Evolutionary conservation across 2,888 invertebrate species (phyloP), one percentile per base, ranked within the genome.

Genomic region (Eupithecia subfuscata): DNA sequence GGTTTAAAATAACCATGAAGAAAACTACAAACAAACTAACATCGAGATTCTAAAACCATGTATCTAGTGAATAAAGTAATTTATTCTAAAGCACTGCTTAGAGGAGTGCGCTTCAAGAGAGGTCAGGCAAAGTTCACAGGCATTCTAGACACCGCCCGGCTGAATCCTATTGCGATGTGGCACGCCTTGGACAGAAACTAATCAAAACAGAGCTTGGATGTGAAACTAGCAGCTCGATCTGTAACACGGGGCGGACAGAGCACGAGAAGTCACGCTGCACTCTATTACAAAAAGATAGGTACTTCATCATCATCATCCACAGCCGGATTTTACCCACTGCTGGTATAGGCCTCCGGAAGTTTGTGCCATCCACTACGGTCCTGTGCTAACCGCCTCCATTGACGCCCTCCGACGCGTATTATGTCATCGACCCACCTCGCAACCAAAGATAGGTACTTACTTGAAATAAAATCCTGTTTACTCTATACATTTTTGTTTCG

Each of bases 61-160:
- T 79, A 76, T 78, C 77, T 73, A 80, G 69, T 76, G 75, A 81
- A 82, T 83, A 81, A 82, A 79, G 78, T 81, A 83, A 81, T 83
- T 84, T 83, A 81, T 81, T 80, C 74, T 74, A 37, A 70, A 77
- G 79, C 82, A 81, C 81, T 82, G 78, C 81, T 77, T 82, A 82
- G 75, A 60, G 60, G 82, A 82, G 80, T 81, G 76, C 82, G 82
- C 82, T 79, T 77, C 84, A 85, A 85, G 80, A 83, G 86, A 87
- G 89, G 89, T 89, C 89, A 89, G 79, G 63, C 82, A 90, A 89
- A 90, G 90, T 89, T 90, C 89, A 89, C 83, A 84, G 83, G 83
- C 84, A 78, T 85, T 83, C 83, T 80, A 81, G 80, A 78, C 75
- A 81, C 86, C 87, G 83, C 78, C 79, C 77, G 78, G 78, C n/a